Evolutionary conservation across 2,888 invertebrate genomes (phyloP), one percentile per base, ranked within the genome.

Genomic region (Orgyia antiqua): DNA sequence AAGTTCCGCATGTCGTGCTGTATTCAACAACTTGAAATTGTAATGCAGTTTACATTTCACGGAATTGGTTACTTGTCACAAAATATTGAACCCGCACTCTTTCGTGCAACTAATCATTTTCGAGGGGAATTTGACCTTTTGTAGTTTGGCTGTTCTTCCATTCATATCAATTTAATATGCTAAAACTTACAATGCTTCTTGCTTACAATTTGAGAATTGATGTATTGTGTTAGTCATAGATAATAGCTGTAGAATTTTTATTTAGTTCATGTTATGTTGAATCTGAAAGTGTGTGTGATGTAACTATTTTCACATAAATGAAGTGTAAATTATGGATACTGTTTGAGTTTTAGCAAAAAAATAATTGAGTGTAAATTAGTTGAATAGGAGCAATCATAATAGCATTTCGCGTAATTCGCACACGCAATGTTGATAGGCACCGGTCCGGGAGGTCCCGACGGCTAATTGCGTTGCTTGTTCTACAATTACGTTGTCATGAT

Each of bases 21-120:
- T 21, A 32, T 39, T 35, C 42, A 39, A 40, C 30, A 27, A 39
- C 29, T 38, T 39, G 27, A 28, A 40, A 39, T 39, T 41, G 37
- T 23, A 45, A 34, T 48, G 42, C 50, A 42, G 39, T 44, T n/a
- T n/a, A n/a, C n/a, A n/a, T 46, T 51, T 54, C 46, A 41, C 29
- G 37, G 39, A 47, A 51, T 33, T 42, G 21, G 15, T 38, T 24
- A 35, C 33, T 32, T 13, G n/a, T n/a, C n/a, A n/a, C 37, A 51
- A 50, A 54, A 41, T 47, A 47, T 54, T 47, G 54, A 54, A 47
- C 51, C 34, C 42, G 15, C 33, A 13, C 32, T 35, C 23, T 34
- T 50, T 46, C 51, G 51, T 52, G 51, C 37, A 17, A 37, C 33
- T 54, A 50, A 51, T 50, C 40, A 42, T 51, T 52, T 28, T 5